These are phyloP conservation scores for Oedothorax gibbosus DNA, from an alignment of 1,140 invertebrate species.

Conservation along the genomic window DNA sequence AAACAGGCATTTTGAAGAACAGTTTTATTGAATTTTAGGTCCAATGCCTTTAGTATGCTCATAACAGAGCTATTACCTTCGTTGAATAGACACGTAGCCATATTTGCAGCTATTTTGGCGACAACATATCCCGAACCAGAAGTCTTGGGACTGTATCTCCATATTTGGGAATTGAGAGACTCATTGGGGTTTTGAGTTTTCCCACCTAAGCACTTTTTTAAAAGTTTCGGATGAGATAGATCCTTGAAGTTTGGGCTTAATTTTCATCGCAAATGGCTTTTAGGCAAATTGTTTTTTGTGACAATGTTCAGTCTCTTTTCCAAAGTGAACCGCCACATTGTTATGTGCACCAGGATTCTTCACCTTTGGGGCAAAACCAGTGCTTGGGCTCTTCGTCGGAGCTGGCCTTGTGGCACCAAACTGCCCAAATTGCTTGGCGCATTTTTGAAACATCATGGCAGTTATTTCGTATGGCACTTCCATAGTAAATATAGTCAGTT, in stretches of 20 bases:
- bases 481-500: conserved; percentile 21
- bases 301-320: not conserved
- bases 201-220: conserved; percentile 4
- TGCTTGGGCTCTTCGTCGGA: not conserved
- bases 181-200: conserved; percentile 13
- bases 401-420: not conserved
- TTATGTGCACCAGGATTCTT: not conserved
- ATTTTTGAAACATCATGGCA: not conserved
- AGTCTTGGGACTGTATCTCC: not conserved
- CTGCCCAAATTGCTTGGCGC: not conserved
- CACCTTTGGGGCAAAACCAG: not conserved
- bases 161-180: not conserved
- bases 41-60: not conserved
- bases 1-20: not conserved
- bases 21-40: not conserved
- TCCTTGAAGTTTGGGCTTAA: not conserved
- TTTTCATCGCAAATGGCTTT: not conserved
- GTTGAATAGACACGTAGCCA: not conserved
- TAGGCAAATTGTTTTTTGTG: not conserved
- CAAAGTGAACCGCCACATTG: not conserved
- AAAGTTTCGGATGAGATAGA: not conserved
- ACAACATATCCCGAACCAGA: not conserved
- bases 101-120: not conserved
- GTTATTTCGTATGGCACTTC: conserved; percentile 2
- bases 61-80: not conserved